Evolutionary conservation across 2,888 invertebrate species (phyloP).

Genomic region (Amphipoea lucens): DNA sequence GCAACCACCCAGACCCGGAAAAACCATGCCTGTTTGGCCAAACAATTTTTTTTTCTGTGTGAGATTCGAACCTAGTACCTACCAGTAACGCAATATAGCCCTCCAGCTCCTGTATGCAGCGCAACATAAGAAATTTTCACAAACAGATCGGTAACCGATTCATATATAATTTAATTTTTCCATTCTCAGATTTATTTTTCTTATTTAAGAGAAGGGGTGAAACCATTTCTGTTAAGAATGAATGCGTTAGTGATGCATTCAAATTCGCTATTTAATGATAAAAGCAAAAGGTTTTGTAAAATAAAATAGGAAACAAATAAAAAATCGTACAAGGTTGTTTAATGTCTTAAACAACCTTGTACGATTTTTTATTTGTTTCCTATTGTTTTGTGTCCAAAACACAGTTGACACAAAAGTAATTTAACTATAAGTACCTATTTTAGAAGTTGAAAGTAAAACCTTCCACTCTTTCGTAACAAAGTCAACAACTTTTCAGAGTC

Average conservation of each 20-base stretch:
- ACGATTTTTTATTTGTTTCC: no score
- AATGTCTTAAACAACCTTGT: no score
- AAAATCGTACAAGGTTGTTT: neutral
- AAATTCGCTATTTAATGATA: no score
- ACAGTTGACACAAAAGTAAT: constrained; percentile 6
- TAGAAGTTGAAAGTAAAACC: constrained; percentile 34
- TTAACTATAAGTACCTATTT: neutral
- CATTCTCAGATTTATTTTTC: neutral
- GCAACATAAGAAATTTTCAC: neutral
- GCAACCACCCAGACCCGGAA: neutral
- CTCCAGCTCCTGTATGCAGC: neutral
- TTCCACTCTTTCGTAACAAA: constrained; percentile 51
- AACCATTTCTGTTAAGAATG: neutral
- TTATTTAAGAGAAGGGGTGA: neutral
- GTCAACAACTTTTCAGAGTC: constrained; percentile 70
- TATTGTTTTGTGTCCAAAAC: no score
- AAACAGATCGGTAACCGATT: neutral
- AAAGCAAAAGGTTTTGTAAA: neutral
- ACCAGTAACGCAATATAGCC: neutral
- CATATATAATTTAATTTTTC: neutral
- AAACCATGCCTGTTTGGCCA: neutral
- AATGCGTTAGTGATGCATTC: neutral
- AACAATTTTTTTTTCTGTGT: neutral
- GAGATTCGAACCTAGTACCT: neutral
- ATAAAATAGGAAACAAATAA: neutral